A percentile compares a stretch with the other conserved stretches of the same genome.
Evolutionary conservation across 92 coral and sea anemone species (phyloP).

Genomic region (Epizoanthus stellaris): DNA sequence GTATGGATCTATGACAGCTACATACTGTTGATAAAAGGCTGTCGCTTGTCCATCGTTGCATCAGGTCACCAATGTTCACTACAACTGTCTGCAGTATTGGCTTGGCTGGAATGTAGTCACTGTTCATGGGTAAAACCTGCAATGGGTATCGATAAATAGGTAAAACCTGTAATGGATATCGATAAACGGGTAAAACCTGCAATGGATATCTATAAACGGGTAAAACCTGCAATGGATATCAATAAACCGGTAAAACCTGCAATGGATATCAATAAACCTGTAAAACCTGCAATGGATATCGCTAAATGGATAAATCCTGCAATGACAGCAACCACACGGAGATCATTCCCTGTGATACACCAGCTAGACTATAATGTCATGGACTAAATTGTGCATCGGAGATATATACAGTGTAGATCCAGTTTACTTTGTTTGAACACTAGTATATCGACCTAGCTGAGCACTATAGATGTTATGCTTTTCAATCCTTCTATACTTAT

Average conservation of each 20-base stretch:
- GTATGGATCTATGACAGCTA: not conserved
- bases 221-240: no score
- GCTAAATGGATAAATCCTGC: not conserved
- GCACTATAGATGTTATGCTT: no score
- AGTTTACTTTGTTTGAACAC: no score
- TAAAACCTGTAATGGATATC: constrained; percentile 51
- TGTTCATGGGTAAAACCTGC: constrained; percentile 72
- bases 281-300: no score
- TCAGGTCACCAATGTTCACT: constrained; percentile 91
- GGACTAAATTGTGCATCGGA: no score
- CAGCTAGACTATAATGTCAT: not conserved
- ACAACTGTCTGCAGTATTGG: constrained; percentile 80
- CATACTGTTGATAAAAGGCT: constrained; percentile 82
- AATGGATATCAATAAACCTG: not conserved
- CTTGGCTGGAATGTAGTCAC: constrained; percentile 78
- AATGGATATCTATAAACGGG: not conserved
- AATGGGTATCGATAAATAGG: constrained; percentile 26
- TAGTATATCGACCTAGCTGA: no score
- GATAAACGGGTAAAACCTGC: not conserved
- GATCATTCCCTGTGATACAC: not conserved
- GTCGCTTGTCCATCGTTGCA: constrained; percentile 95
- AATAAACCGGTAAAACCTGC: not conserved
- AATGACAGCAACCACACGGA: not conserved
- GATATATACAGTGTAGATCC: no score
- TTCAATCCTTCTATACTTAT: no score